Conservation (phyloP, 2,113 vertebrate genomes). For the Eolophus roseicapilla region DNA sequence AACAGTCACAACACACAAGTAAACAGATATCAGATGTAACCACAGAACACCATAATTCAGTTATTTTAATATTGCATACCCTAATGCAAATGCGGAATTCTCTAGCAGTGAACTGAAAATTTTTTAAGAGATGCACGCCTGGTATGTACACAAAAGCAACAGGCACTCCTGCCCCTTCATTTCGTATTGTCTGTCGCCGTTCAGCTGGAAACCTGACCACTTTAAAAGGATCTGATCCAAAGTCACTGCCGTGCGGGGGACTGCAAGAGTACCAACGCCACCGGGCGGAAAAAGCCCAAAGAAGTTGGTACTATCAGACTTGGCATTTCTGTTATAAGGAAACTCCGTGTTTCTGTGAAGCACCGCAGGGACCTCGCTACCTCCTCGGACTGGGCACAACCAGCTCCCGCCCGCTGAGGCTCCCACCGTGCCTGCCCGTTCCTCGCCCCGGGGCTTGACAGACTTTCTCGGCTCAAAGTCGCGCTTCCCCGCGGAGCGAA, state of each 20-base stretch:
- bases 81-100: background rate
- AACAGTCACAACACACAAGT: background rate
- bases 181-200: background rate
- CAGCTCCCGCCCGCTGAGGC: background rate
- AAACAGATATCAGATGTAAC: background rate
- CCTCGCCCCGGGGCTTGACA: background rate
- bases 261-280: background rate
- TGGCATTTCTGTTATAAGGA: background rate
- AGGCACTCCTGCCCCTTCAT: background rate
- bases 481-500: background rate
- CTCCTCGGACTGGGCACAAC: background rate
- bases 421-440: background rate
- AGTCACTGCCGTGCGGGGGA: background rate
- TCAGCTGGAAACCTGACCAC: background rate
- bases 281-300: fast-evolving
- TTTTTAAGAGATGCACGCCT: background rate
- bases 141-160: background rate
- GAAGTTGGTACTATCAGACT: background rate
- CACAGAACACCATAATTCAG: background rate
- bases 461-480: background rate
- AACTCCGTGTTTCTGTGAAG: background rate
- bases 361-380: background rate
- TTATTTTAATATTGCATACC: background rate
- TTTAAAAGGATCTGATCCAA: background rate
- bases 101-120: background rate